phyloP scores from a whole-genome alignment of 2,113 vertebrate species.

The Oostethus manadensis region DNA sequence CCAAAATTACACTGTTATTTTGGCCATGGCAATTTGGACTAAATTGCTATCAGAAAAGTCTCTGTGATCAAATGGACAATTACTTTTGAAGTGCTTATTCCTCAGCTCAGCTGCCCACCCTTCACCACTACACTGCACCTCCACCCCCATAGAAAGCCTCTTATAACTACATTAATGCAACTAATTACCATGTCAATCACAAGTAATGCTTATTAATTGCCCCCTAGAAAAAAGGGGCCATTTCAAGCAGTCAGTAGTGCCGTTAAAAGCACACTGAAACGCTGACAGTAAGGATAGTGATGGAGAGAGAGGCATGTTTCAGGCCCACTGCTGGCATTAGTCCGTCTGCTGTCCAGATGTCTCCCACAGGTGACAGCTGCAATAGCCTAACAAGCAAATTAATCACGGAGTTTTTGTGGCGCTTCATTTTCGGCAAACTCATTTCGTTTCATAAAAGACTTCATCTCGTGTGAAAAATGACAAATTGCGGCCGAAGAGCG shows the following conservation, averaged over 20 bases:
- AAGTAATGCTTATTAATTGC: constrained; percentile 79
- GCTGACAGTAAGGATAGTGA: constrained; percentile 64
- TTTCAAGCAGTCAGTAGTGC: constrained; percentile 68
- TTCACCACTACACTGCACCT: constrained; percentile 43
- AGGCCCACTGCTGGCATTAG: constrained; percentile 73
- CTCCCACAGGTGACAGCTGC: constrained; percentile 80
- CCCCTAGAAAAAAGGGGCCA: constrained; percentile 68
- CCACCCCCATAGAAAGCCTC: constrained; percentile 65
- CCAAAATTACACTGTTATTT: constrained; percentile 42
- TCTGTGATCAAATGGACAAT: constrained; percentile 62
- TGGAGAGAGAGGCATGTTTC: constrained; percentile 45
- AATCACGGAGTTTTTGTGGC: constrained; percentile 78
- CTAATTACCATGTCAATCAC: constrained; percentile 79
- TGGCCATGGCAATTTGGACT: constrained; percentile 41
- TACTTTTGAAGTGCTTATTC: constrained; percentile 60
- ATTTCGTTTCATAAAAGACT: constrained; percentile 79
- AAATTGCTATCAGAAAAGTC: constrained; percentile 58
- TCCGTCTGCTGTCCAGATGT: constrained; percentile 83
- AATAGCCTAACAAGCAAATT: constrained; percentile 82
- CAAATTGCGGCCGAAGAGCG: constrained; percentile 70
- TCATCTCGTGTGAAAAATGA: constrained; percentile 78
- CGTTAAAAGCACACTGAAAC: constrained; percentile 73
- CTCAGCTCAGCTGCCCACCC: constrained; percentile 37
- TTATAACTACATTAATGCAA: constrained; percentile 74
- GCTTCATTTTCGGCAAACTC: constrained; percentile 77